These are phyloP conservation scores for Campoletis raptor DNA, from an alignment of 2,888 invertebrate species.

Conservation along the genomic window DNA sequence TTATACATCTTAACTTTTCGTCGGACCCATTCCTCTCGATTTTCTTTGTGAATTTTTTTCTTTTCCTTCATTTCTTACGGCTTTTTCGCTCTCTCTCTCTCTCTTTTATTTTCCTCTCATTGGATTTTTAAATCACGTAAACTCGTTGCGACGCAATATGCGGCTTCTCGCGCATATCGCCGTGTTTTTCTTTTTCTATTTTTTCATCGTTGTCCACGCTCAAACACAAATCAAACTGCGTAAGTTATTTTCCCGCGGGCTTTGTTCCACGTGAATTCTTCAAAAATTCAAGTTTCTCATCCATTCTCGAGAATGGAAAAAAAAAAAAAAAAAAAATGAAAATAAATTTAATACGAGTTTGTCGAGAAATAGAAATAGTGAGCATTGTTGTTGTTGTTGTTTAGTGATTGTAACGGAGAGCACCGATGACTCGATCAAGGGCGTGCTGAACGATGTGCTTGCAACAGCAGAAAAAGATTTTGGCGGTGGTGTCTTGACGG, in stretches of 20 bases:
- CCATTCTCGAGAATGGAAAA: too few species aligned
- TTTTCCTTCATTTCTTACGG: background rate
- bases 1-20: background rate
- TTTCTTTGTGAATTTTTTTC: background rate
- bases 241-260: conserved; percentile 39
- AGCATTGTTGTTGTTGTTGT: background rate
- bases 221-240: conserved; percentile 64
- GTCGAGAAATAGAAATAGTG: background rate
- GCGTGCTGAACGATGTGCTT: conserved; percentile 75
- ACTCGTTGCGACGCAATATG: background rate
- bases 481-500: conserved; percentile 70
- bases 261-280: background rate
- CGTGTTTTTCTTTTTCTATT: conserved; percentile 4
- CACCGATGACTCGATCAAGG: conserved; percentile 74
- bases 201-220: conserved; percentile 26
- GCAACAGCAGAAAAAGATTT: conserved; percentile 76
- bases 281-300: background rate
- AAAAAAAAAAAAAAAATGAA: background rate
- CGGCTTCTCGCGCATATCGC: background rate
- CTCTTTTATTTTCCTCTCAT: background rate
- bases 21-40: too few species aligned
- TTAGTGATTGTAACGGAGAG: conserved; percentile 81
- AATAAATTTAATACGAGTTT: background rate
- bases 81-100: background rate
- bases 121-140: background rate